A percentile compares a stretch with the other conserved stretches of the same genome.
phyloP scores from a whole-genome alignment of 2,113 vertebrate genomes.

The Alethe diademata region DNA sequence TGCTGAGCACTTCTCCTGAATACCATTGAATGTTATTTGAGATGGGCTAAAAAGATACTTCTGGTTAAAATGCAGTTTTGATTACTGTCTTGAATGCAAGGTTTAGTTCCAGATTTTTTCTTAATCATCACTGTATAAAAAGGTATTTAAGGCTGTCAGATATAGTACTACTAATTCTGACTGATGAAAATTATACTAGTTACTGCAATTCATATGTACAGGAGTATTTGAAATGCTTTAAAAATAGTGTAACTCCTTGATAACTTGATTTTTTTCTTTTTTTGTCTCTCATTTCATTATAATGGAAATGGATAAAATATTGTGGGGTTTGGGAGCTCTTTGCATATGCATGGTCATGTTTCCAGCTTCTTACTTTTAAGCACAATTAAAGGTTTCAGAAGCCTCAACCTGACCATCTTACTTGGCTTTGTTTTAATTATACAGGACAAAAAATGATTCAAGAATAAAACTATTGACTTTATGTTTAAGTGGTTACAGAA shows the following conservation, averaged over 20 bases:
- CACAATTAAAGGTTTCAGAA: neutral
- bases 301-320: neutral
- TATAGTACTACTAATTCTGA: neutral
- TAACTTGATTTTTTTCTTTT: neutral
- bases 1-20: neutral
- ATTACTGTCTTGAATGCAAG: neutral
- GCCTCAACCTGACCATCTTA: neutral
- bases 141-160: neutral
- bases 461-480: neutral
- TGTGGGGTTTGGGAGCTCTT: neutral
- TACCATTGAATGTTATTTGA: neutral
- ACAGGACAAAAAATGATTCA: neutral
- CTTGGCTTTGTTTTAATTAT: neutral
- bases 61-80: neutral
- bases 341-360: accelerated
- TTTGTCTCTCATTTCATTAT: neutral
- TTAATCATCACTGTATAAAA: neutral
- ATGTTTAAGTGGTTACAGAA: neutral
- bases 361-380: neutral
- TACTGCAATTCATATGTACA: neutral
- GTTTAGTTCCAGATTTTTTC: neutral
- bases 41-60: neutral
- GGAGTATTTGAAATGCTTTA: neutral
- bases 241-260: neutral
- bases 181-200: neutral